A percentile compares a stretch with the other conserved stretches of the same genome.
phyloP scores from a whole-genome alignment of 2,888 invertebrate species.

The Pollenia angustigena region DNA sequence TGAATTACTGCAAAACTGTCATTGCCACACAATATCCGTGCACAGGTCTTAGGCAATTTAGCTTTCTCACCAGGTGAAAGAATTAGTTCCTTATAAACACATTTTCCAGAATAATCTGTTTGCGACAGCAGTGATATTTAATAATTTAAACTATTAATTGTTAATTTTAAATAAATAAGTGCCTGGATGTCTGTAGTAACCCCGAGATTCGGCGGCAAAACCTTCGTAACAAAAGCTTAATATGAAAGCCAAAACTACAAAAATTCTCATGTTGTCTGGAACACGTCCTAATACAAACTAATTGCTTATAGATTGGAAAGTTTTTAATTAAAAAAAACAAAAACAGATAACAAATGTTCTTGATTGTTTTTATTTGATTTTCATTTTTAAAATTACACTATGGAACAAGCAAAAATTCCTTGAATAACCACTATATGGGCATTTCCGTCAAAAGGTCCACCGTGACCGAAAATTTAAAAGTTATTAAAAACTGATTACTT shows the following conservation, averaged over 20 bases:
- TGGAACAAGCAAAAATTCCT: too few species aligned
- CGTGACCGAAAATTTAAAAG: too few species aligned
- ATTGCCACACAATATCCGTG: constrained; percentile 5
- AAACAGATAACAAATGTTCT: too few species aligned
- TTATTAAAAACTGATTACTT: too few species aligned
- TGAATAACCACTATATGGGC: too few species aligned
- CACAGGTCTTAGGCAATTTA: constrained; percentile 6
- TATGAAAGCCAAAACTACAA: not conserved
- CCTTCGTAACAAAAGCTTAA: not conserved
- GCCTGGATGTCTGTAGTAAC: constrained; percentile 40
- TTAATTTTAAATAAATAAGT: not conserved
- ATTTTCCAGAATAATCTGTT: constrained; percentile 53
- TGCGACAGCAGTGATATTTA: not conserved
- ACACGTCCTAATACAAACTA: too few species aligned
- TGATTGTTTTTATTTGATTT: too few species aligned
- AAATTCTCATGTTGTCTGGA: constrained; percentile 23
- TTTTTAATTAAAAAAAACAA: too few species aligned
- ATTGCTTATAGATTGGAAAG: too few species aligned
- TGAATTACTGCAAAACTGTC: constrained; percentile 29
- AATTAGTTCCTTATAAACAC: constrained; percentile 22
- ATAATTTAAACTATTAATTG: not conserved
- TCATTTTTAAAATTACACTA: too few species aligned
- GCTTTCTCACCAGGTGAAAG: constrained; percentile 37
- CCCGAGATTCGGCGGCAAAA: constrained; percentile 10
- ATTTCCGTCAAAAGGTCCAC: too few species aligned